phyloP scores from a whole-genome alignment of 1,140 invertebrate genomes.

The Oscheius sp. region DNA sequence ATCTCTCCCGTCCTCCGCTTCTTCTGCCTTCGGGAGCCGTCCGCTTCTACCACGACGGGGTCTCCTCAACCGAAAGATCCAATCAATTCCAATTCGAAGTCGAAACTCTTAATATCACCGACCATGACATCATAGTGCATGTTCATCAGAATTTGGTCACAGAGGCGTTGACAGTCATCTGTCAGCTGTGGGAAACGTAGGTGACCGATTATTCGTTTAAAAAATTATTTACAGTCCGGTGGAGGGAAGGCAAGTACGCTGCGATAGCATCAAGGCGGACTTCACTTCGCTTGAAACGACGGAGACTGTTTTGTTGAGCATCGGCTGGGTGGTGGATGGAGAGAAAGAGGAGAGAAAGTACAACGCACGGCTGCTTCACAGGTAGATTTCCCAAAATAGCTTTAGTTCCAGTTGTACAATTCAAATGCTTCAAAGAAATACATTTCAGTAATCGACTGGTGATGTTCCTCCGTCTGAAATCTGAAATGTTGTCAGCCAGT shows the following conservation, averaged over 20 bases:
- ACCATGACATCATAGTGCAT: background rate
- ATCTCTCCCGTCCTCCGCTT: background rate
- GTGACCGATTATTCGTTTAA: background rate
- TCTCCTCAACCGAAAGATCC: background rate
- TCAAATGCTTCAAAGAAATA: no score
- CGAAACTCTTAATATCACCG: background rate
- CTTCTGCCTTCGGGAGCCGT: background rate
- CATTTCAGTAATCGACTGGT: no score
- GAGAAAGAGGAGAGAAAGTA: background rate
- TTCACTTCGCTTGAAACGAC: background rate
- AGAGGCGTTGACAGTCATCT: background rate
- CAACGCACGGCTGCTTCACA: background rate
- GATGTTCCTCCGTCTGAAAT: no score
- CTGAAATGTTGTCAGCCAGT: no score
- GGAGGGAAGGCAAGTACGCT: background rate
- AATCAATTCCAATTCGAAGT: background rate
- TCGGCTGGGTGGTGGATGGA: background rate
- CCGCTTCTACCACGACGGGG: background rate
- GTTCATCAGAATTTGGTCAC: slow-evolving; percentile 1
- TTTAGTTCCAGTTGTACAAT: no score
- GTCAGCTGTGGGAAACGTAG: background rate
- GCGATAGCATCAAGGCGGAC: background rate
- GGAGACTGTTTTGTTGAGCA: background rate
- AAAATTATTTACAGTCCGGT: background rate
- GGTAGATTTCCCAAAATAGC: no score